These are phyloP conservation scores for Oxyura jamaicensis DNA, from an alignment of 2,113 vertebrate species.

Conservation along the genomic window DNA sequence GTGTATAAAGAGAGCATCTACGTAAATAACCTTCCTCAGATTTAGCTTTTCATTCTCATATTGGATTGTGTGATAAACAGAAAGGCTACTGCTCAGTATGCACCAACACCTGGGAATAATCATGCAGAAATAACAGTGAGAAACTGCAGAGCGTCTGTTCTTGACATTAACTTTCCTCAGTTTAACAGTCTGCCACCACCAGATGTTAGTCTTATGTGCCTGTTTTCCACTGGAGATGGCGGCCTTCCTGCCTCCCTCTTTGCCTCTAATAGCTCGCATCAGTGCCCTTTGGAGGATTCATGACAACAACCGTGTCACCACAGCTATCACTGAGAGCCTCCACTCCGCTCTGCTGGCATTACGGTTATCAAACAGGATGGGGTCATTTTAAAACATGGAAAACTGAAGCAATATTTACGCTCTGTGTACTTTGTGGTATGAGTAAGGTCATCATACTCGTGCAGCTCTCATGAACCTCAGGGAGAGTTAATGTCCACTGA, in stretches of 20 bases:
- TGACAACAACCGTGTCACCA: slow-evolving; percentile 46
- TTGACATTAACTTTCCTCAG: slow-evolving; percentile 80
- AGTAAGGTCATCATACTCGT: background rate
- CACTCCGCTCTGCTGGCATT: background rate
- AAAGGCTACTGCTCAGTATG: slow-evolving; percentile 75
- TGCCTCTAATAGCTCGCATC: slow-evolving; percentile 62
- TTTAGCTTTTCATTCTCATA: background rate
- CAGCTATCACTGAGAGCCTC: background rate
- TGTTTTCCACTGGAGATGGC: slow-evolving; percentile 59
- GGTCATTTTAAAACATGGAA: background rate
- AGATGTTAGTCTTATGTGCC: slow-evolving; percentile 80
- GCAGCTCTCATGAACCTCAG: background rate
- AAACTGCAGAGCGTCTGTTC: slow-evolving; percentile 78
- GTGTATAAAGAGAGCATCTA: slow-evolving; percentile 58
- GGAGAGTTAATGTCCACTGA: background rate
- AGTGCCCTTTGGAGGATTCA: slow-evolving; percentile 59
- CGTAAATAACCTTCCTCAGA: slow-evolving; percentile 68
- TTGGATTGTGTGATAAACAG: slow-evolving; percentile 74
- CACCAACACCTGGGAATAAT: slow-evolving; percentile 83
- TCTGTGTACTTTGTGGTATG: background rate
- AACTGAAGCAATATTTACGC: background rate
- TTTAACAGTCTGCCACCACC: slow-evolving; percentile 80
- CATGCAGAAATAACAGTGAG: slow-evolving; percentile 81
- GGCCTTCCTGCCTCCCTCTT: slow-evolving; percentile 62
- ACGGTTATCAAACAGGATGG: background rate